Base-by-base conservation (phyloP, 1,140 invertebrate species). In the Zaprionus ghesquierei region DNA sequence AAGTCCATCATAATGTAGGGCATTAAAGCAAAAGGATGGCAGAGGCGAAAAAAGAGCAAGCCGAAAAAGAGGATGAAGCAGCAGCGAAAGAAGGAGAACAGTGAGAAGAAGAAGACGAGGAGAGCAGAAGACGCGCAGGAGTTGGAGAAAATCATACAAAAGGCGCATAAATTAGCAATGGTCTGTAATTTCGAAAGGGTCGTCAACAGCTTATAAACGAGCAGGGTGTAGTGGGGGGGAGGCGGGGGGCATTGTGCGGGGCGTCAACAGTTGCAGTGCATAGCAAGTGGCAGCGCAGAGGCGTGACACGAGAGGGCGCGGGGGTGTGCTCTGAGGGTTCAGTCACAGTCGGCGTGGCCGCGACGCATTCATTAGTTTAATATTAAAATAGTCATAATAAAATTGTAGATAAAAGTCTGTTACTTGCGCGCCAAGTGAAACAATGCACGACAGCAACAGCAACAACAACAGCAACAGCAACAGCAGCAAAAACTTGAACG, bases 141-240 rank as follows among this genome's bases (percentile, higher is more conserved):
- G 63, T 59, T 69, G 59, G 78, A 54, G 66, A 89, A 89, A 89
- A 89, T 89, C 84, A 89, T 89, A 89, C 79, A 82, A 89, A 80
- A 80, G 84, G 73, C 84, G 84, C 84, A 89, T 89, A 89, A 89
- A 89, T 89, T 89, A 89, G 79, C 79, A 89, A 89, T 89, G 84
- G 84, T 89, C 84, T 84, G 84, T 89, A 89, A 89, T 84, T 89
- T 81, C 65, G 50, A 72, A 81, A 86, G 81, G 81, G 81, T 86
- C 81, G 79, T 69, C 62, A 79, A 64, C 75, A 69, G 63, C 55
- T 58, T 66, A 72, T 61, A 64, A 75, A 60, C 60, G 65, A 61
- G 51, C 18, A 3, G 41, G 9, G 41, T 41, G 35, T 41, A 5
- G 35, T 15, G 35, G 41, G 38, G 25, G 41, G 51, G 25, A 27